Percentiles rank a stretch among this genome's conserved stretches.
Conservation (phyloP, 2,888 invertebrate species). For the Tortrix viridana region DNA sequence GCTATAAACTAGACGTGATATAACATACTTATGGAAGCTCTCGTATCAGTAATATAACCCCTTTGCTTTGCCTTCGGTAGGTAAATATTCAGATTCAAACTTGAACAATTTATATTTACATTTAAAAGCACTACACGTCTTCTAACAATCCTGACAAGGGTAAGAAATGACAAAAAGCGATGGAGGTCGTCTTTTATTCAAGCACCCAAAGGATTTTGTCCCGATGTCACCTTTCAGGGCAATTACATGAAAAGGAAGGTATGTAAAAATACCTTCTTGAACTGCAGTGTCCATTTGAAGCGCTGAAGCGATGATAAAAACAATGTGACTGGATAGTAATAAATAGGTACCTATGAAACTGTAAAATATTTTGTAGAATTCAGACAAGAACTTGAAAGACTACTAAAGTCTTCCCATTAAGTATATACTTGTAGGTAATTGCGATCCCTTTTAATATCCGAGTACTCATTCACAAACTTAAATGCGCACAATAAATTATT, state of each 20-base stretch:
- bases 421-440: too few species aligned
- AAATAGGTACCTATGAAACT: too few species aligned
- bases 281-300: slow-evolving; percentile 19
- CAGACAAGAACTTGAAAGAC: too few species aligned
- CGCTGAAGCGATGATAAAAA: slow-evolving; percentile 10
- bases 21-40: too few species aligned
- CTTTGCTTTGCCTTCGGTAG: neutral
- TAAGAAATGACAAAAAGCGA: slow-evolving; percentile 61
- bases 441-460: too few species aligned
- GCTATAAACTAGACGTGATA: too few species aligned
- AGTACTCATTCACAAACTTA: too few species aligned
- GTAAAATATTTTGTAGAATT: too few species aligned
- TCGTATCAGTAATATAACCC: neutral
- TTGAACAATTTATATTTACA: slow-evolving; percentile 45
- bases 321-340: neutral
- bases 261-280: slow-evolving; percentile 33
- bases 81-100: slow-evolving; percentile 10
- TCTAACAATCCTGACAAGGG: slow-evolving; percentile 62
- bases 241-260: slow-evolving; percentile 42
- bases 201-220: slow-evolving; percentile 55
- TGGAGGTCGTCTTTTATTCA: slow-evolving; percentile 61
- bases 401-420: too few species aligned
- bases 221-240: slow-evolving; percentile 47
- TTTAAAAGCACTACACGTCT: slow-evolving; percentile 56
- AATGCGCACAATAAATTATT: neutral